phyloP scores from a whole-genome alignment of 1,140 invertebrate genomes.

The Teleopsis dalmanni region DNA sequence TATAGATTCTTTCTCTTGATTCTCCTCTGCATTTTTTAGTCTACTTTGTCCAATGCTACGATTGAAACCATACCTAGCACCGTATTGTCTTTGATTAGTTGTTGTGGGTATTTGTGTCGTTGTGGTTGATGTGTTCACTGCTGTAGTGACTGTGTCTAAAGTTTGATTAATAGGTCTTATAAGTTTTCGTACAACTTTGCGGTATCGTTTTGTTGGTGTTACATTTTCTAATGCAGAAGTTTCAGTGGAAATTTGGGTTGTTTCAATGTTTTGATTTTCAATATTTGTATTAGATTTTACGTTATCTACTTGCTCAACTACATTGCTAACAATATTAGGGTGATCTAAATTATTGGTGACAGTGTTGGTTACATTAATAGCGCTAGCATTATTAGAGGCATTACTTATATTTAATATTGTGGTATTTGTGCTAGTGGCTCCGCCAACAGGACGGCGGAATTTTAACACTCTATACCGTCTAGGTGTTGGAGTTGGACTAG shows the following conservation, averaged over 20 bases:
- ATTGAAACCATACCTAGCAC: constrained; percentile 9
- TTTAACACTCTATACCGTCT: constrained; percentile 35
- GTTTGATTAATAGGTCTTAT: constrained; percentile 11
- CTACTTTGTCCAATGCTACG: constrained; percentile 2
- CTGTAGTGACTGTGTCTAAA: neutral
- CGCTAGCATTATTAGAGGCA: constrained; percentile 10
- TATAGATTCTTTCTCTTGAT: neutral
- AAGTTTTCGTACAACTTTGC: constrained; percentile 36
- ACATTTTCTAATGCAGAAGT: constrained; percentile 1
- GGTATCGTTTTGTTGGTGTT: constrained; percentile 26
- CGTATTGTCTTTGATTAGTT: neutral
- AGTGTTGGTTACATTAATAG: constrained; percentile 16
- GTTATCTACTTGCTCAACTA: neutral
- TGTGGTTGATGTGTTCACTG: neutral
- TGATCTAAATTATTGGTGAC: constrained; percentile 8
- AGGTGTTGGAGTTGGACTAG: constrained; percentile 18
- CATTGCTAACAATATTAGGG: constrained; percentile 1
- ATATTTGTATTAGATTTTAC: neutral
- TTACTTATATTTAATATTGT: constrained; percentile 4
- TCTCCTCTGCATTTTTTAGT: neutral
- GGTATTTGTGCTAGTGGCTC: neutral
- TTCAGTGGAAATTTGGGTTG: too few relatives aligned
- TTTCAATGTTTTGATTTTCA: constrained; percentile 6
- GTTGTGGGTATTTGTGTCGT: neutral
- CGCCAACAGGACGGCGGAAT: constrained; percentile 25